These are phyloP conservation scores for Chironomus striatipennis DNA, from an alignment of 1,140 invertebrate genomes.

Conservation along the genomic window DNA sequence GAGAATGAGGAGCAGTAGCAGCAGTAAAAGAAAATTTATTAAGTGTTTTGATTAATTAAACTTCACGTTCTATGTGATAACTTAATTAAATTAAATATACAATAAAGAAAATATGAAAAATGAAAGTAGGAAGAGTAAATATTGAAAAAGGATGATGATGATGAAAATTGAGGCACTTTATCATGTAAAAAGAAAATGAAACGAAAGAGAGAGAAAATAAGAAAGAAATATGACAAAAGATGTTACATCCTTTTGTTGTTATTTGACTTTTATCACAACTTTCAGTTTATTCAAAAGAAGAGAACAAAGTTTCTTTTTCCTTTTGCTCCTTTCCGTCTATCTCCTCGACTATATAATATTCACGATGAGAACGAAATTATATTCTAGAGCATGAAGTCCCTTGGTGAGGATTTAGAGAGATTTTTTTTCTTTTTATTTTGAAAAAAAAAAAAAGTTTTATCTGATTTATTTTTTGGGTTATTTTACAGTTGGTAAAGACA, in stretches of 20 bases:
- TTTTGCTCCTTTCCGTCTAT: neutral
- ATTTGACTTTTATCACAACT: constrained; percentile 9
- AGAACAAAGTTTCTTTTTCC: neutral
- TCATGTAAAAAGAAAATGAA: neutral
- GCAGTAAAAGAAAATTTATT: neutral
- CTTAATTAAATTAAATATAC: neutral
- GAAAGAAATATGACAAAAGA: constrained; percentile 9
- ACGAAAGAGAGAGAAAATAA: neutral
- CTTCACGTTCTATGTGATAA: neutral
- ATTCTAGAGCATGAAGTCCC: no score
- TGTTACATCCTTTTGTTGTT: constrained; percentile 13
- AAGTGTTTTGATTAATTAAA: constrained; percentile 24
- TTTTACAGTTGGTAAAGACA: no score
- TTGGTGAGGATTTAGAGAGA: neutral
- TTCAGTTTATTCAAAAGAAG: constrained; percentile 8
- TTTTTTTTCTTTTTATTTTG: no score
- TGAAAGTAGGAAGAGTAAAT: neutral
- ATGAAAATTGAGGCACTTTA: constrained; percentile 13
- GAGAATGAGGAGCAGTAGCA: no score
- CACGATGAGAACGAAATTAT: neutral
- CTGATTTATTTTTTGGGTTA: no score
- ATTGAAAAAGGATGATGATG: neutral
- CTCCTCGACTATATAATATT: no score
- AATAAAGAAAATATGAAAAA: neutral
- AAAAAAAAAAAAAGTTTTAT: neutral